A percentile compares a stretch with the other conserved stretches of the same genome.
Evolutionary conservation across 2,797 vertebrate genomes (phyloP).

Genomic region (Lagorchestes hirsutus): DNA sequence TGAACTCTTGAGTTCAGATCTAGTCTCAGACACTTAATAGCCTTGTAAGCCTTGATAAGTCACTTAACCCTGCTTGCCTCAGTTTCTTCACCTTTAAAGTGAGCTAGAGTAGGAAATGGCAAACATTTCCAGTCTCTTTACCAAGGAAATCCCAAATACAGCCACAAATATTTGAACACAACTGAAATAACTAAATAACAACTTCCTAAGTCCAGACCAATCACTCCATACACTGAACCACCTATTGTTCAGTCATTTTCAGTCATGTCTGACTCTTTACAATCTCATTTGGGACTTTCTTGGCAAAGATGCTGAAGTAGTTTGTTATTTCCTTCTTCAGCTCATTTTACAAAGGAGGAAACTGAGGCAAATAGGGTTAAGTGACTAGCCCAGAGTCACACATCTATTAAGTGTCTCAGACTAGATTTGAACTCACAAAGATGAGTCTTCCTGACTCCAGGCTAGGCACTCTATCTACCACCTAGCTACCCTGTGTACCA

Average conservation of each 20-base stretch:
- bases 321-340: not conserved
- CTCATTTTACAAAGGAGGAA: not conserved
- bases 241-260: not conserved
- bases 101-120: not conserved
- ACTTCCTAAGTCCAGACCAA: not conserved
- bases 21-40: not conserved
- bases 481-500: not conserved
- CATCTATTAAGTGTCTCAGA: no score
- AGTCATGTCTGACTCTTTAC: not conserved
- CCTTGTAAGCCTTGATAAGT: not conserved
- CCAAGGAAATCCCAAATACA: not conserved
- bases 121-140: not conserved
- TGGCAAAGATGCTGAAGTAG: not conserved
- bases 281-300: not conserved
- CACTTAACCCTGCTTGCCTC: not conserved
- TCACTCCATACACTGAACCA: not conserved
- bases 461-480: not conserved
- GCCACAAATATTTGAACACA: not conserved
- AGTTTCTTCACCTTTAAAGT: not conserved
- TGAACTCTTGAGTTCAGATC: not conserved
- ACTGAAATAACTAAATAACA: not conserved
- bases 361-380: not conserved
- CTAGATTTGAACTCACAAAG: not conserved
- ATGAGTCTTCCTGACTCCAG: not conserved
- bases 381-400: not conserved